These are phyloP conservation scores for Andricus curvator DNA, from an alignment of 2,888 invertebrate genomes.

Conservation along the genomic window DNA sequence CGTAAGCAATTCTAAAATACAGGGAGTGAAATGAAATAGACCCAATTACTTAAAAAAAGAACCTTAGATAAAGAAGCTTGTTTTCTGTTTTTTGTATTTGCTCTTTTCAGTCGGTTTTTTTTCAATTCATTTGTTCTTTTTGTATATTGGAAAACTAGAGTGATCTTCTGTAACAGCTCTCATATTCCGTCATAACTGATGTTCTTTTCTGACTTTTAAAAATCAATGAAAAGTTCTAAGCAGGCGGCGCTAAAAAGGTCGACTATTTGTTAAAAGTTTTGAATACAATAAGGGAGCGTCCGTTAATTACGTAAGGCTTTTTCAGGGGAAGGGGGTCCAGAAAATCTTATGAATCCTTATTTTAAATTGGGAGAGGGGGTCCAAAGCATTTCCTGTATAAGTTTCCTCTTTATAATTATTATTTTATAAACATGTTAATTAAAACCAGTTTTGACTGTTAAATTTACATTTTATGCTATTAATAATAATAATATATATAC, in stretches of 20 bases:
- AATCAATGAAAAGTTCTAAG: background rate
- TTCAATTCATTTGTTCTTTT: background rate
- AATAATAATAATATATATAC: no score
- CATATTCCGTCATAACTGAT: constrained; percentile 24
- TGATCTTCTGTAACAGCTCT: background rate
- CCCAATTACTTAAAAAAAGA: background rate
- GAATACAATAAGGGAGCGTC: no score
- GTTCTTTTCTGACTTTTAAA: constrained; percentile 5
- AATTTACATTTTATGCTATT: no score
- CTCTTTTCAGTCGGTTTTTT: constrained; percentile 5
- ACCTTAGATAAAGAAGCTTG: background rate
- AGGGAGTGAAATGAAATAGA: constrained; percentile 14
- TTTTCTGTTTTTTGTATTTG: constrained; percentile 9
- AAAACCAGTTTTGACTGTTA: no score
- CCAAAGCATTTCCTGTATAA: no score
- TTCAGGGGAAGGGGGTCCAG: no score
- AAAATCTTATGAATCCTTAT: no score
- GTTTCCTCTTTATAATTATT: no score
- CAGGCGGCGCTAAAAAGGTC: background rate
- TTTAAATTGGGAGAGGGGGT: no score
- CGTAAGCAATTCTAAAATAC: constrained; percentile 17
- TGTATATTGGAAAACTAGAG: background rate
- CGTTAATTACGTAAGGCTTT: no score
- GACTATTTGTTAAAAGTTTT: background rate
- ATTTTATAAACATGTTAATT: no score